Base-by-base conservation (phyloP, 2,113 vertebrate species). In the Ceratotherium simum region DNA sequence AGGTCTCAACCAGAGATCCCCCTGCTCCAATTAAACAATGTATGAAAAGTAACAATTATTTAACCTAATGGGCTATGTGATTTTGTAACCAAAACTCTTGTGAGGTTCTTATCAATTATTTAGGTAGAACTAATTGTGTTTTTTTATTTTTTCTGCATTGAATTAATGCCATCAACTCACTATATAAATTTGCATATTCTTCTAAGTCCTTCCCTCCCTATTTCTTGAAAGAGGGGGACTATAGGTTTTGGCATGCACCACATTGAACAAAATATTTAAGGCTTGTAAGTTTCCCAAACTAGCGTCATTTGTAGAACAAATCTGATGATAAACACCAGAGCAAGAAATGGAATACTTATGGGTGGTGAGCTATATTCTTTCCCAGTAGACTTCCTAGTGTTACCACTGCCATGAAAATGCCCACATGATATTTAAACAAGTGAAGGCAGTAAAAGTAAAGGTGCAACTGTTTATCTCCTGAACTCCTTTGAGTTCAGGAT, bases 271-370 rank as follows among this genome's bases (percentile, higher is more conserved):
- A 48, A 67, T 39, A 60, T 27, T 90, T 87, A 78, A 87, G 54
- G 11, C 8, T 27, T 82, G 2, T 73, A 69, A 76, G 16, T 14
- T 89, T 90, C 65, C 42, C 9, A 88, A 89, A 75, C 25, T 14
- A 58, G 13, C n/a, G 29, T 80, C 82, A 85, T 89, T 93, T 92
- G 23, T 29, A 93, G 81, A 80, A 80, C 48, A 80, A 84, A 93
- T 69, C 8, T 58, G 65, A 84, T 67, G 14, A 85, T 31, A 95
- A 89, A 90, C 10, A 76, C 14, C 60, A 89, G 33, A 67, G 46
- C 3, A 73, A 92, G n/a, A 90, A 69, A 82, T 56, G 20, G n/a
- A 67, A 48, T 46, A 79, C 31, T 78, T 64, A 75, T 2, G 18
- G 27, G 20, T 23, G 64, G 1, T 29, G 27, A 0, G 10, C 31